Conservation (phyloP, 2,113 vertebrate genomes). For the Columba janthina region DNA sequence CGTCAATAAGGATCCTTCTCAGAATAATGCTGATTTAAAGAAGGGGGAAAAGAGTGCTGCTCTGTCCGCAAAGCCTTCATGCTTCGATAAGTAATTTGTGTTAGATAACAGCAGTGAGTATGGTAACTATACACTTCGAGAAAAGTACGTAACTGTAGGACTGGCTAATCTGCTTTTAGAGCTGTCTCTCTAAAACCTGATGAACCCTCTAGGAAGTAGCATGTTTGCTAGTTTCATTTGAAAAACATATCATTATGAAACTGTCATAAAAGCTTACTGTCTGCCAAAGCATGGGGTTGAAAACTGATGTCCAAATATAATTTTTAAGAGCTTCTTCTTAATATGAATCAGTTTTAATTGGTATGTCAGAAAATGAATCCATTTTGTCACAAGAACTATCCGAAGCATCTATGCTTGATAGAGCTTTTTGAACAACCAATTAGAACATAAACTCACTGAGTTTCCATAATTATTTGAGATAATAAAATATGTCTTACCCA, state of each 20-base stretch:
- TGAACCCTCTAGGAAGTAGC: background rate
- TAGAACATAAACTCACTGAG: background rate
- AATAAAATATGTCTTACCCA: background rate
- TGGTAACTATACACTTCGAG: conserved; percentile 32
- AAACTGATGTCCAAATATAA: background rate
- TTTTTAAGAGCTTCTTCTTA: background rate
- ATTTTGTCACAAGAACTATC: background rate
- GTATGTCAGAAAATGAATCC: background rate
- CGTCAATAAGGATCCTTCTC: background rate
- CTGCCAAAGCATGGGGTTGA: background rate
- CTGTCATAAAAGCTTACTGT: background rate
- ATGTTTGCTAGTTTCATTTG: background rate
- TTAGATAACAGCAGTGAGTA: conserved; percentile 48
- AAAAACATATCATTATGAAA: background rate
- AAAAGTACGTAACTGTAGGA: conserved; percentile 4
- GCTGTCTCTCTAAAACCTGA: background rate
- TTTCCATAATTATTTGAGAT: background rate
- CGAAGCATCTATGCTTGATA: background rate
- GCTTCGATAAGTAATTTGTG: conserved; percentile 44
- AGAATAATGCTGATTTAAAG: background rate
- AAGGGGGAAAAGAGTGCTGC: background rate
- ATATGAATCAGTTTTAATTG: background rate
- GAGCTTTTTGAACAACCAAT: background rate
- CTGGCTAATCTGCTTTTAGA: conserved; percentile 16
- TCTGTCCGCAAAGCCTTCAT: conserved; percentile 14